Conservation (phyloP, 1,140 invertebrate species). For the Penaeus chinensis region DNA sequence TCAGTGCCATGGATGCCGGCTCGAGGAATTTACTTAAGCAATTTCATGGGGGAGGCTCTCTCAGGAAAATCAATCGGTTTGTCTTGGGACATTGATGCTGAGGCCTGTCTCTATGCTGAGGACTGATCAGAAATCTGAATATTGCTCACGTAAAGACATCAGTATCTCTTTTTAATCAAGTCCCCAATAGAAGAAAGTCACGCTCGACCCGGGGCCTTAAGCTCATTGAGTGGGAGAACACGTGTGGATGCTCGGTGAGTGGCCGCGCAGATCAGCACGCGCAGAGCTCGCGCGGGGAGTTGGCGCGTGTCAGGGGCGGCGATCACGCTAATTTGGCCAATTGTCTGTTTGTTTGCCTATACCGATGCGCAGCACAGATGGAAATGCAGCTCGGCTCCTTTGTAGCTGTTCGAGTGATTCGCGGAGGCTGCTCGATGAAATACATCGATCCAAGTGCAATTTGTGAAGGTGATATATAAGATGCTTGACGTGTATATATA, state of each 20-base stretch:
- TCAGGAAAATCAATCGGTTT: slow-evolving; percentile 59
- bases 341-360: slow-evolving; percentile 55
- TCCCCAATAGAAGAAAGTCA: slow-evolving; percentile 52
- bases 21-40: slow-evolving; percentile 61
- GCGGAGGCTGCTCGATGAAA: no score
- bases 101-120: slow-evolving; percentile 18
- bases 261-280: slow-evolving; percentile 59
- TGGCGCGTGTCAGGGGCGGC: slow-evolving; percentile 55
- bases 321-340: slow-evolving; percentile 56
- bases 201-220: slow-evolving; percentile 57
- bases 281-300: slow-evolving; percentile 56
- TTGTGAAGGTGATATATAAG: no score
- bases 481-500: no score
- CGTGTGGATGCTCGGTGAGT: slow-evolving; percentile 61
- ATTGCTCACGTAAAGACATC: slow-evolving; percentile 25
- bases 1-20: slow-evolving; percentile 59
- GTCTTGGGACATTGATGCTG: slow-evolving; percentile 51
- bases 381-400: no score
- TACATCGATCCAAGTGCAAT: no score
- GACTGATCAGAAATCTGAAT: slow-evolving; percentile 23
- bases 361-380: slow-evolving; percentile 18
- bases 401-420: no score
- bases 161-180: slow-evolving; percentile 40
- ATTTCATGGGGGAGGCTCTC: slow-evolving; percentile 58
- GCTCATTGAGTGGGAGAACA: slow-evolving; percentile 61